Percentiles rank a stretch among this genome's conserved stretches.
Evolutionary conservation across 1,140 invertebrate species (phyloP).

Genomic region (Monomorium pharaonis): DNA sequence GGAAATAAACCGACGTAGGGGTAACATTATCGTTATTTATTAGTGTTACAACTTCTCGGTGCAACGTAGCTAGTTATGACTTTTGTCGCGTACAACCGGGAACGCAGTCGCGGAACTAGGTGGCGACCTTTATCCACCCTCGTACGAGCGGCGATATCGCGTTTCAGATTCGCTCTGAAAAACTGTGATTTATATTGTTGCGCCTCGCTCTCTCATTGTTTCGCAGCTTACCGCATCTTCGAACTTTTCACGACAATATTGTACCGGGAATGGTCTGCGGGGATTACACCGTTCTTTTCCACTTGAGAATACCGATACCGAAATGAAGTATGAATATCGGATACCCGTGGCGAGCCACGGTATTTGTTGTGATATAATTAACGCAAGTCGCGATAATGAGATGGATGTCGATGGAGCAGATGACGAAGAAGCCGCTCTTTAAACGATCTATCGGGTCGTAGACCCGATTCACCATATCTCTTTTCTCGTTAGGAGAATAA

Average conservation of each 20-base stretch:
- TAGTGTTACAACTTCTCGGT: slow-evolving; percentile 37
- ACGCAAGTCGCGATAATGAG: slow-evolving; percentile 1
- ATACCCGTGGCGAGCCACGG: background rate
- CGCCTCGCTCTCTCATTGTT: slow-evolving; percentile 22
- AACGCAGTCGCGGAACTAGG: slow-evolving; percentile 2
- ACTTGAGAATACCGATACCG: slow-evolving; percentile 25
- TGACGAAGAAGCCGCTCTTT: background rate
- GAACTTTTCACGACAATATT: slow-evolving; percentile 49
- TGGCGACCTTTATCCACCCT: slow-evolving; percentile 44
- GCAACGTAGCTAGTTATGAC: slow-evolving; percentile 54
- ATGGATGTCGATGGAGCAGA: background rate
- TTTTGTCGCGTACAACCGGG: slow-evolving; percentile 51
- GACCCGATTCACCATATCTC: background rate
- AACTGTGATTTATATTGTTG: slow-evolving; percentile 60
- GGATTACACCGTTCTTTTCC: slow-evolving; percentile 21
- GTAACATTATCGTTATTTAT: slow-evolving; percentile 70
- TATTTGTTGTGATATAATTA: background rate
- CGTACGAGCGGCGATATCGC: slow-evolving; percentile 36
- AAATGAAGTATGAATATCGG: slow-evolving; percentile 35
- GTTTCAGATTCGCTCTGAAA: slow-evolving; percentile 55
- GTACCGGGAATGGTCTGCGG: background rate
- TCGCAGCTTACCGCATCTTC: slow-evolving; percentile 53
- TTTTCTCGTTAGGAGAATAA: background rate
- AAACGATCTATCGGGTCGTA: background rate
- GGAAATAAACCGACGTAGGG: slow-evolving; percentile 45